Conservation (phyloP, 2,888 invertebrate species). For the Ichneumoninae sp. region DNA sequence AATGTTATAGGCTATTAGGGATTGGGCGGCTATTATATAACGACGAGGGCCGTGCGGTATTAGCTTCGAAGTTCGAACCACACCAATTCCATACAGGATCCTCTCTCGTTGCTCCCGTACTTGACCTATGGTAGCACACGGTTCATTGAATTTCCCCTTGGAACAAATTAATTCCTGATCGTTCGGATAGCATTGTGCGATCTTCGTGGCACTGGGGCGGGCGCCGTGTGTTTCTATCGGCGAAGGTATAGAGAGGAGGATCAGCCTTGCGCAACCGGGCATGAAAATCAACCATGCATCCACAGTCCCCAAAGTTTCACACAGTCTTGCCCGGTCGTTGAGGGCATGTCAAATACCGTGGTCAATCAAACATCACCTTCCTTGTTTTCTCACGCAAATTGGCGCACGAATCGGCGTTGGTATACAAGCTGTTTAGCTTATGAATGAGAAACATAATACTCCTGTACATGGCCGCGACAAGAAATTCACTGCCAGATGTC, state of each 20-base stretch:
- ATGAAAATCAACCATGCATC: slow-evolving; percentile 4
- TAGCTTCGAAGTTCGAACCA: slow-evolving; percentile 45
- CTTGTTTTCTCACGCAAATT: neutral
- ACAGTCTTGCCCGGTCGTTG: neutral
- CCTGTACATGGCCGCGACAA: no score
- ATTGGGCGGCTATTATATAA: neutral
- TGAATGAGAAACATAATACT: neutral
- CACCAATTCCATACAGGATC: slow-evolving; percentile 15
- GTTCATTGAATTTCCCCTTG: slow-evolving; percentile 57
- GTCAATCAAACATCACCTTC: neutral
- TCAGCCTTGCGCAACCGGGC: slow-evolving; percentile 6
- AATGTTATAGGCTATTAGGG: neutral
- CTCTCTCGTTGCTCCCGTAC: slow-evolving; percentile 15
- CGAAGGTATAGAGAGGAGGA: neutral
- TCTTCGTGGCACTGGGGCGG: slow-evolving; percentile 5
- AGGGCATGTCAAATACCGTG: neutral
- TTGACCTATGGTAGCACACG: slow-evolving; percentile 31
- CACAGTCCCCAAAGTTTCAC: neutral
- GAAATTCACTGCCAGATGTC: no score
- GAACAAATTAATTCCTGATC: slow-evolving; percentile 60
- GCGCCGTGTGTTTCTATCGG: slow-evolving; percentile 18
- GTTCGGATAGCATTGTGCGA: slow-evolving; percentile 48
- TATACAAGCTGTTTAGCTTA: neutral
- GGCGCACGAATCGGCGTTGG: neutral
- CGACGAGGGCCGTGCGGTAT: slow-evolving; percentile 8